These are phyloP conservation scores for Cyanistes caeruleus DNA, from an alignment of 2,113 vertebrate species.

Conservation along the genomic window DNA sequence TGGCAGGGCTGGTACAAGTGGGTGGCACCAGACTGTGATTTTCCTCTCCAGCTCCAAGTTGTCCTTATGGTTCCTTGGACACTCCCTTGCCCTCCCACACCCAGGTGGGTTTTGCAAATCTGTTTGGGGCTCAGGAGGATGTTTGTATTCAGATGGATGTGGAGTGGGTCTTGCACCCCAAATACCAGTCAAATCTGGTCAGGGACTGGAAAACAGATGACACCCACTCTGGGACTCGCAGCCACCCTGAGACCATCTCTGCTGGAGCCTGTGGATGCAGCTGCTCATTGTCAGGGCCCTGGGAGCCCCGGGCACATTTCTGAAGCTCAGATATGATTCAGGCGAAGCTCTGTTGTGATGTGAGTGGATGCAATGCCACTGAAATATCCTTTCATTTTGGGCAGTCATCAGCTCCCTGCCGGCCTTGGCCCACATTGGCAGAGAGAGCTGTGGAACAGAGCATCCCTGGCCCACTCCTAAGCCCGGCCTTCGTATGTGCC, in stretches of 20 bases:
- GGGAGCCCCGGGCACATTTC: not conserved
- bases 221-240: not conserved
- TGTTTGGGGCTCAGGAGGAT: not conserved
- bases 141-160: not conserved
- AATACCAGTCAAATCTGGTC: not conserved
- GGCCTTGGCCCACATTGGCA: rapidly evolving
- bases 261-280: not conserved
- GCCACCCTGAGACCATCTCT: rapidly evolving
- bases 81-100: rapidly evolving
- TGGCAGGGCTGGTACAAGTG: not conserved
- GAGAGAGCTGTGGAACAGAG: not conserved
- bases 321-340: not conserved
- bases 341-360: not conserved
- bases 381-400: not conserved
- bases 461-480: not conserved
- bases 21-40: not conserved
- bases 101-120: not conserved
- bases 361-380: not conserved
- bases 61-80: rapidly evolving
- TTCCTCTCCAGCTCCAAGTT: not conserved
- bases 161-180: not conserved
- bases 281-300: not conserved
- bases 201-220: not conserved
- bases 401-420: not conserved
- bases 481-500: rapidly evolving